Conservation (phyloP, 2,113 vertebrate genomes). For the Macquaria australasica region DNA sequence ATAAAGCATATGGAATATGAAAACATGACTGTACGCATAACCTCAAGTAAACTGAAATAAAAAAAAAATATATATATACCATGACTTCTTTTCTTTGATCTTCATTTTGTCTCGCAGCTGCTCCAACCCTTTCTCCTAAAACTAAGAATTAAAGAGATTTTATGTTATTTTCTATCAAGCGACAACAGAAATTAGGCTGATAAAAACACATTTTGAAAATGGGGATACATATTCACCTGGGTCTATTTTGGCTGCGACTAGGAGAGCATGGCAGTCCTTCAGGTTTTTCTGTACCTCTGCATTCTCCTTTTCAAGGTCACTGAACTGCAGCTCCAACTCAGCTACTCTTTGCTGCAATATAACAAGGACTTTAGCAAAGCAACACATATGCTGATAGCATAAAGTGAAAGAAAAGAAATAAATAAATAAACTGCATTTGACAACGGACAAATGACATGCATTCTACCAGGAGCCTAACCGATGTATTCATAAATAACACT, state of each 20-base stretch:
- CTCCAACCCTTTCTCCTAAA: constrained; percentile 77
- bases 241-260: constrained; percentile 73
- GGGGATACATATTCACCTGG: constrained; percentile 64
- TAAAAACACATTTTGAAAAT: not conserved
- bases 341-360: constrained; percentile 72
- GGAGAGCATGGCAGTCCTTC: constrained; percentile 75
- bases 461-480: not conserved
- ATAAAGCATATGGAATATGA: not conserved
- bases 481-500: not conserved
- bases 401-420: not conserved
- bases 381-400: not conserved
- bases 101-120: constrained; percentile 67
- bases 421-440: not conserved
- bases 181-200: not conserved
- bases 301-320: constrained; percentile 77
- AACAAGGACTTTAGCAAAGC: constrained; percentile 13
- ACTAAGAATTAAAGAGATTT: constrained; percentile 58
- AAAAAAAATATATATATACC: constrained; percentile 59
- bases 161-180: not conserved
- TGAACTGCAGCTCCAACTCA: constrained; percentile 73
- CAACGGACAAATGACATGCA: not conserved
- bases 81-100: constrained; percentile 76
- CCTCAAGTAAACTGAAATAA: constrained; percentile 6
- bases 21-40: not conserved
- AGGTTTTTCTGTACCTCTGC: constrained; percentile 75